These are phyloP conservation scores for Acrobasis consociella DNA, from an alignment of 2,888 invertebrate genomes.

Conservation along the genomic window DNA sequence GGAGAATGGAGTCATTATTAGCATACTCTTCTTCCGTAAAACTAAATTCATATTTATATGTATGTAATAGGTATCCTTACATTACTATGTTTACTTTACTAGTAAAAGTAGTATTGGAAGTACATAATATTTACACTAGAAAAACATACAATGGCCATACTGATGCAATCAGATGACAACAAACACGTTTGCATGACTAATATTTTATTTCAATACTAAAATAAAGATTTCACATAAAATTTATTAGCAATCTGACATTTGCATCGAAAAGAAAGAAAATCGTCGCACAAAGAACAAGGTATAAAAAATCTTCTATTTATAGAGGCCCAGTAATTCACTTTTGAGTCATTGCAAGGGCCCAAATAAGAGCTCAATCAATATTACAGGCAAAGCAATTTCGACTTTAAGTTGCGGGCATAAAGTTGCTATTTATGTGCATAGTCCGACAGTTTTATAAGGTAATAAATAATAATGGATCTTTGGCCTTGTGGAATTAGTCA, in stretches of 20 bases:
- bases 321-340: constrained; percentile 52
- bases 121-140: too few relatives aligned
- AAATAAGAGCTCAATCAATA: constrained; percentile 54
- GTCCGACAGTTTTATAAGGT: constrained; percentile 61
- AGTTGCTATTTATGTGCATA: constrained; percentile 41
- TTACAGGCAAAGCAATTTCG: constrained; percentile 36
- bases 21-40: too few relatives aligned
- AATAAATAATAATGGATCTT: constrained; percentile 80
- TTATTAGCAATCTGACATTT: constrained; percentile 3
- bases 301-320: constrained; percentile 15
- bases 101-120: too few relatives aligned
- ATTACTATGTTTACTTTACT: too few relatives aligned
- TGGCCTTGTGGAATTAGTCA: constrained; percentile 79
- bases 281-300: constrained; percentile 1
- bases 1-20: too few relatives aligned
- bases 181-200: neutral
- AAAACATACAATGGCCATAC: too few relatives aligned
- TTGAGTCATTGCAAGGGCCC: constrained; percentile 68
- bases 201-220: neutral
- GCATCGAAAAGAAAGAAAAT: neutral
- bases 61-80: too few relatives aligned
- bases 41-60: too few relatives aligned
- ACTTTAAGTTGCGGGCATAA: constrained; percentile 48
- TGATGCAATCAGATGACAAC: too few relatives aligned
- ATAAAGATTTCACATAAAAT: neutral